A percentile compares a stretch with the other conserved stretches of the same genome.
phyloP scores from a whole-genome alignment of 2,113 vertebrate species.

The Eudyptes chrysolophus region DNA sequence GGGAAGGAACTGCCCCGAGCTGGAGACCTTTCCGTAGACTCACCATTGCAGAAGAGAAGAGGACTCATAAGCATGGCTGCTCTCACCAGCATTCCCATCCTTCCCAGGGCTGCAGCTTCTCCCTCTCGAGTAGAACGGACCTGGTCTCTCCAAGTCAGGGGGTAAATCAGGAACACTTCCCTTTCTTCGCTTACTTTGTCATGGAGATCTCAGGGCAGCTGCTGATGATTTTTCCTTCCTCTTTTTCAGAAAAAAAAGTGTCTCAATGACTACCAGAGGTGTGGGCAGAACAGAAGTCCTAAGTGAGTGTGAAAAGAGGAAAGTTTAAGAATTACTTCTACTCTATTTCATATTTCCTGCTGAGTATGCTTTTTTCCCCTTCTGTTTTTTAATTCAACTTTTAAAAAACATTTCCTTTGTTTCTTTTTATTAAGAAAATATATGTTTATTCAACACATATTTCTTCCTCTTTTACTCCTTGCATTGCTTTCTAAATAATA shows the following conservation, averaged over 20 bases:
- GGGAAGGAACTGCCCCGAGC: not conserved
- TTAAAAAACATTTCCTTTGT: not conserved
- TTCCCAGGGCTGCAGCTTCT: not conserved
- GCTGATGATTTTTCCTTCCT: not conserved
- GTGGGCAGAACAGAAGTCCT: not conserved
- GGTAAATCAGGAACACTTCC: not conserved
- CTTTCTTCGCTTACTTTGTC: not conserved
- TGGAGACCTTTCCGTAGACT: not conserved
- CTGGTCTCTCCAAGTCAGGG: not conserved
- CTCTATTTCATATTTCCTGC: not conserved
- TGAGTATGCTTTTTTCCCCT: not conserved
- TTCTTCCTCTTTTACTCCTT: not conserved
- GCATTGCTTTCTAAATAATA: not conserved
- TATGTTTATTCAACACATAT: too few relatives aligned
- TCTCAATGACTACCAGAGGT: not conserved
- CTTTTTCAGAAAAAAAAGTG: not conserved
- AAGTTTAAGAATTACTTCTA: not conserved
- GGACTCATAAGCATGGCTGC: not conserved
- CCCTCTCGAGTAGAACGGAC: fast-evolving
- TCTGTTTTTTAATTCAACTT: not conserved
- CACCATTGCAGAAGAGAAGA: not conserved
- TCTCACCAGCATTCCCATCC: not conserved
- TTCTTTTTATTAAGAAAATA: not conserved
- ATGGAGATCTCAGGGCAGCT: not conserved
- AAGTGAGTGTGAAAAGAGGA: not conserved